Conservation (phyloP, 1,140 invertebrate species). For the Apis mellifera region DNA sequence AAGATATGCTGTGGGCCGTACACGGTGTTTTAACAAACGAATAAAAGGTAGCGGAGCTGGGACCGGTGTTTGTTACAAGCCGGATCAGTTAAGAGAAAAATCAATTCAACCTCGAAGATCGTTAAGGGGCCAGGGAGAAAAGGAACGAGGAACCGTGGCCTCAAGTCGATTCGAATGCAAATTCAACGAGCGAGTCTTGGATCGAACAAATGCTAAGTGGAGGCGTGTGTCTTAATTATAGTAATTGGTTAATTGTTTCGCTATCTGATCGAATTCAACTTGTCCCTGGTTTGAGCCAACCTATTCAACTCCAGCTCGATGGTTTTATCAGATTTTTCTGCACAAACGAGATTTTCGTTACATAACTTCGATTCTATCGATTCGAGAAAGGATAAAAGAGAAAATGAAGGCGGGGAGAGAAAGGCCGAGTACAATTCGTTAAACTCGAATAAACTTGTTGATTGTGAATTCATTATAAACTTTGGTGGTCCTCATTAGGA, state of each 20-base stretch:
- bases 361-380: neutral
- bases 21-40: slow-evolving; percentile 16
- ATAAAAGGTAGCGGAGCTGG: slow-evolving; percentile 16
- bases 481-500: slow-evolving; percentile 53
- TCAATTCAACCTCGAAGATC: slow-evolving; percentile 62
- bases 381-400: neutral
- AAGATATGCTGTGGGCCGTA: neutral
- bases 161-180: slow-evolving; percentile 68
- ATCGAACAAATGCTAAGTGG: slow-evolving; percentile 71
- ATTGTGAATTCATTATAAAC: slow-evolving; percentile 43
- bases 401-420: neutral
- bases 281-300: slow-evolving; percentile 17
- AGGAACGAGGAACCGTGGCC: slow-evolving; percentile 43
- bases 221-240: slow-evolving; percentile 73
- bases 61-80: slow-evolving; percentile 31
- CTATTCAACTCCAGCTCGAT: neutral
- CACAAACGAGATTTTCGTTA: neutral
- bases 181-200: slow-evolving; percentile 59
- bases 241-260: slow-evolving; percentile 74
- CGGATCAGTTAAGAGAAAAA: slow-evolving; percentile 66
- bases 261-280: slow-evolving; percentile 63
- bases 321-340: slow-evolving; percentile 25
- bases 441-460: slow-evolving; percentile 54
- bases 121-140: slow-evolving; percentile 60
- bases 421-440: slow-evolving; percentile 38